phyloP scores from a whole-genome alignment of 1,140 invertebrate genomes.

The Drosophila mauritiana region DNA sequence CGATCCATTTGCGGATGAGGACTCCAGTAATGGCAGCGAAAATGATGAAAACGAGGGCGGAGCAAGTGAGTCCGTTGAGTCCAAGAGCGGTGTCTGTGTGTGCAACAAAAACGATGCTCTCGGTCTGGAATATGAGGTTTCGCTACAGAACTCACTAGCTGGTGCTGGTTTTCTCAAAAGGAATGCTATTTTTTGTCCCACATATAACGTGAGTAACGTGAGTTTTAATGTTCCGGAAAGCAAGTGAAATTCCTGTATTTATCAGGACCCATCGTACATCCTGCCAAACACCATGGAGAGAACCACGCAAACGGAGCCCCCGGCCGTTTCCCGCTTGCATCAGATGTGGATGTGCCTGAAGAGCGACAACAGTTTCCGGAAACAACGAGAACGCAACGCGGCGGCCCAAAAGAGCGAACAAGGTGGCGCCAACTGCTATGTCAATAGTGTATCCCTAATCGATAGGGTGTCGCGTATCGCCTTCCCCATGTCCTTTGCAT shows the following conservation, averaged over 20 bases:
- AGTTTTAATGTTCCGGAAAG: no score
- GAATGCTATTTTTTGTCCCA: constrained; percentile 87
- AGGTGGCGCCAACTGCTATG: constrained; percentile 86
- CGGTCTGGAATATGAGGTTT: constrained; percentile 29
- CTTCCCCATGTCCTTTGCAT: constrained; percentile 93
- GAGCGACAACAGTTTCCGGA: constrained; percentile 91
- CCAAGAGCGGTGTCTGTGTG: constrained; percentile 57
- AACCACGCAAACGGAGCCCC: constrained; percentile 91
- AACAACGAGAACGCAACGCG: constrained; percentile 90
- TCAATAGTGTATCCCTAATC: constrained; percentile 95
- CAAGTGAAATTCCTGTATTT: not conserved
- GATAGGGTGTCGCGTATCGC: constrained; percentile 93
- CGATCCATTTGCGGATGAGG: constrained; percentile 6
- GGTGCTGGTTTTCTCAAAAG: constrained; percentile 74
- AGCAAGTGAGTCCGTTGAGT: constrained; percentile 58
- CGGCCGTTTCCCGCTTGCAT: constrained; percentile 89
- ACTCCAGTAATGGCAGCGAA: constrained; percentile 33
- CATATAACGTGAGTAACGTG: constrained; percentile 86
- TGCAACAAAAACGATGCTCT: constrained; percentile 54
- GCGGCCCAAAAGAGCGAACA: constrained; percentile 85
- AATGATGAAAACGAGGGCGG: constrained; percentile 47
- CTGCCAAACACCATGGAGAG: constrained; percentile 88
- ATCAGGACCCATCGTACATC: constrained; percentile 85
- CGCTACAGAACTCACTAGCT: not conserved
- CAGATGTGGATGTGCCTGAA: constrained; percentile 92